These are phyloP conservation scores for Sclerodermus sp. DNA, from an alignment of 2,888 invertebrate genomes.

Conservation along the genomic window DNA sequence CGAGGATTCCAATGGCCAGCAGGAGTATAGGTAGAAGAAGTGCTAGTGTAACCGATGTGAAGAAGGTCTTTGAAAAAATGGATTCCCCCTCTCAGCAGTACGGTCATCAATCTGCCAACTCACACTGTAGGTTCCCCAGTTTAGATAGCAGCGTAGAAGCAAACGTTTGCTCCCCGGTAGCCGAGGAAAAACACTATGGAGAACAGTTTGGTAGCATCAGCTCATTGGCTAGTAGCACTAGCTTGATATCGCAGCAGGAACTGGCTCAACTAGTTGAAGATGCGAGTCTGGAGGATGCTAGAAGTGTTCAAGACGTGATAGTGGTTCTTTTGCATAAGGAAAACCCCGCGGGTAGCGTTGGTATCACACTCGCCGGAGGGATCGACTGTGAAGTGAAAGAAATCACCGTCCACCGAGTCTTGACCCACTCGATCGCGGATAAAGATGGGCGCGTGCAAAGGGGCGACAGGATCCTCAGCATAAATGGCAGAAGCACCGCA, in stretches of 20 bases:
- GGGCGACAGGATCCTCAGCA: slow-evolving; percentile 85
- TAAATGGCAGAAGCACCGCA: slow-evolving; percentile 82
- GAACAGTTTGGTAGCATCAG: slow-evolving; percentile 63
- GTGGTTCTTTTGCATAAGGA: slow-evolving; percentile 71
- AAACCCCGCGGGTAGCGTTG: slow-evolving; percentile 74
- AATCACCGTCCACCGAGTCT: slow-evolving; percentile 87
- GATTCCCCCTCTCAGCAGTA: slow-evolving; percentile 32
- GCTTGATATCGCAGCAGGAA: slow-evolving; percentile 65
- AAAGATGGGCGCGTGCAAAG: slow-evolving; percentile 83
- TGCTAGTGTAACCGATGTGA: slow-evolving; percentile 63
- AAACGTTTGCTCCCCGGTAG: slow-evolving; percentile 47
- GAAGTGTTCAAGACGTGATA: slow-evolving; percentile 61
- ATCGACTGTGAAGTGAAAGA: slow-evolving; percentile 90
- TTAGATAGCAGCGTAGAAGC: slow-evolving; percentile 62
- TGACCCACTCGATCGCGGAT: slow-evolving; percentile 83
- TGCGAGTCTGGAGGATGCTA: slow-evolving; percentile 66
- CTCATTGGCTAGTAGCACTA: slow-evolving; percentile 63
- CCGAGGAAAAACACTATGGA: slow-evolving; percentile 34
- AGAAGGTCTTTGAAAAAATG: slow-evolving; percentile 63
- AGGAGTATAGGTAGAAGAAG: slow-evolving; percentile 46
- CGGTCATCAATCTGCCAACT: not conserved
- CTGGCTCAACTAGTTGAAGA: slow-evolving; percentile 69
- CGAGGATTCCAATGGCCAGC: slow-evolving; percentile 44
- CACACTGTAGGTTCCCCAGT: slow-evolving; percentile 60
- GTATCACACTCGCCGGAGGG: slow-evolving; percentile 86